Evolutionary conservation across 2,113 vertebrate genomes (phyloP).

Genomic region (Microtus oregoni): DNA sequence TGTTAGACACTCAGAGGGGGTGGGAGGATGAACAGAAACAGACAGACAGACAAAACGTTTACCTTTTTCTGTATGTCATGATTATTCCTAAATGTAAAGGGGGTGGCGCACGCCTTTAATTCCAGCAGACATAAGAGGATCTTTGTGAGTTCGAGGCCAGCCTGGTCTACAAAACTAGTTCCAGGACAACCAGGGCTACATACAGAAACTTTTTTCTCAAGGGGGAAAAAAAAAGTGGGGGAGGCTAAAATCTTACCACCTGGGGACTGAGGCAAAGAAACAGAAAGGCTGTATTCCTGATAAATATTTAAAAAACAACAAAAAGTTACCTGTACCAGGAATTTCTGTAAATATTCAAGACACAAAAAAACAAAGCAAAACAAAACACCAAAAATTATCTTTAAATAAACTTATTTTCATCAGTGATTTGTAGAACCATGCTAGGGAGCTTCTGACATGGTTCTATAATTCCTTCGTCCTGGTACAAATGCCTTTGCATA

Average conservation of each 20-base stretch:
- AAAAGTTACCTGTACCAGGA: background rate
- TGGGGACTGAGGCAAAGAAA: background rate
- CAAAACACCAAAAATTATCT: background rate
- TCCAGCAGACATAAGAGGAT: background rate
- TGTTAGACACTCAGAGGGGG: background rate
- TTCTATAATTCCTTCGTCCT: background rate
- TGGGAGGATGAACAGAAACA: background rate
- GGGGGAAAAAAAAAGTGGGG: too few species aligned
- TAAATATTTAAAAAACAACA: background rate
- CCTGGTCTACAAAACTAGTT: background rate
- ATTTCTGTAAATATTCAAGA: constrained; percentile 19
- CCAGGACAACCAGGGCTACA: background rate
- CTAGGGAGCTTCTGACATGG: background rate
- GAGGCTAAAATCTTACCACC: background rate
- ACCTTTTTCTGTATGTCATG: background rate
- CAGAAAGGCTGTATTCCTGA: background rate
- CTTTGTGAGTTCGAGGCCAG: background rate
- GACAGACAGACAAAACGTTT: background rate
- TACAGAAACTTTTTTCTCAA: background rate
- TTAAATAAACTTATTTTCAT: background rate
- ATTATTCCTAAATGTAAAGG: background rate
- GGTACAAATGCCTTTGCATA: background rate
- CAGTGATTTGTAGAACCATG: background rate
- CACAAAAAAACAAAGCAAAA: background rate
- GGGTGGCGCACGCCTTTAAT: background rate